These are phyloP conservation scores for Erythrolamprus reginae DNA, from an alignment of 2,113 vertebrate genomes.

Conservation along the genomic window DNA sequence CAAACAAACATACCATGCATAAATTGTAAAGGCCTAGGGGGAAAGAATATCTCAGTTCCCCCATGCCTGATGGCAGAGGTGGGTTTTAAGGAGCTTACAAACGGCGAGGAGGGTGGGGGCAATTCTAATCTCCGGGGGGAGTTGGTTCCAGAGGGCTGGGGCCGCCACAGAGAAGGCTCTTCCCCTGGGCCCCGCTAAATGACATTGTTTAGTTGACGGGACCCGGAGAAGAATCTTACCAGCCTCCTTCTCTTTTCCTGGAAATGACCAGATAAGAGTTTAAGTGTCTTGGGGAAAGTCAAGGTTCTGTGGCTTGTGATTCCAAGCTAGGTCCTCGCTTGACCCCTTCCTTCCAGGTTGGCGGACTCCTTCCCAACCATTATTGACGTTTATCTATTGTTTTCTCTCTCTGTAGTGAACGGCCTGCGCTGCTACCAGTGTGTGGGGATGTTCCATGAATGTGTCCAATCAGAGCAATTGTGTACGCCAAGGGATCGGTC, in stretches of 20 bases:
- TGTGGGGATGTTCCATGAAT: constrained; percentile 22
- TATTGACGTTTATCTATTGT: background rate
- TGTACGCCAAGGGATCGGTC: background rate
- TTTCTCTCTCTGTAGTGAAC: background rate
- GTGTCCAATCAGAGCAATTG: constrained; percentile 1
- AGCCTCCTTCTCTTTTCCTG: background rate
- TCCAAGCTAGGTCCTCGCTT: background rate
- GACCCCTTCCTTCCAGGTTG: background rate
- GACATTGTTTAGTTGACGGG: no score
- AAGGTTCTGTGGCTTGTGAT: background rate
- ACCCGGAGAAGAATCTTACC: background rate
- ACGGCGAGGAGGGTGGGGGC: no score
- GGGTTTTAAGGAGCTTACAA: no score
- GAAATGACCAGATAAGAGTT: background rate
- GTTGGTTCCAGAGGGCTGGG: no score
- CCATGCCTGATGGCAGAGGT: no score
- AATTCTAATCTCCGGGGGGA: no score
- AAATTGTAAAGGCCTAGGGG: no score
- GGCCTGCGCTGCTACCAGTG: constrained; percentile 13
- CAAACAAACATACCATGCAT: no score
- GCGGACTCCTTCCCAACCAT: background rate
- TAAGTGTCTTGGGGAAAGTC: background rate
- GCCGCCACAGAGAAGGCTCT: no score
- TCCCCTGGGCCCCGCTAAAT: no score
- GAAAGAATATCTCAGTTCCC: no score